These are phyloP conservation scores for Heliconius himera DNA, from an alignment of 1,140 invertebrate species.

Conservation along the genomic window DNA sequence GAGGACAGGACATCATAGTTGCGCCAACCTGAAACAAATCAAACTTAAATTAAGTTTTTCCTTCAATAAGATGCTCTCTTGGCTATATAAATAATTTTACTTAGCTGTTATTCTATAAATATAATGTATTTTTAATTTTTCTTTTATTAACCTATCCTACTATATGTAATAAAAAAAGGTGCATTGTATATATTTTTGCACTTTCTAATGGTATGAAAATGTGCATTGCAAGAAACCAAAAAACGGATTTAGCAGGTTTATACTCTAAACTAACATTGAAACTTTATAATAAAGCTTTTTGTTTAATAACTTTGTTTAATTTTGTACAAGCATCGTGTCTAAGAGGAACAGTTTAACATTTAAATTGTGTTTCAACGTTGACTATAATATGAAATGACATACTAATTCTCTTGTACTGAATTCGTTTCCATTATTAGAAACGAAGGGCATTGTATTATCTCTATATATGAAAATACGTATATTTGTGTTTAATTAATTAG, in stretches of 20 bases:
- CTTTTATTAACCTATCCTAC: too few species aligned
- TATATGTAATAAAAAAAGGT: too few species aligned
- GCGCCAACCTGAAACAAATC: slow-evolving; percentile 78
- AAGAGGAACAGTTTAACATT: too few species aligned
- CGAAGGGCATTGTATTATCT: too few species aligned
- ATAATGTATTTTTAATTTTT: neutral
- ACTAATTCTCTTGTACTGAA: neutral
- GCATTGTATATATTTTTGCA: too few species aligned
- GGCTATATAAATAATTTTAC: neutral
- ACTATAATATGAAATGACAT: neutral
- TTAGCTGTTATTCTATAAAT: neutral
- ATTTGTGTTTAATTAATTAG: neutral
- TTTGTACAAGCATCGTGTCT: neutral
- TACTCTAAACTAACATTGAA: too few species aligned
- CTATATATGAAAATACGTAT: neutral
- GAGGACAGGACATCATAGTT: slow-evolving; percentile 85
- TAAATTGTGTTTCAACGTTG: neutral
- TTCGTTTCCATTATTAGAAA: neutral
- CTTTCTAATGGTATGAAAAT: too few species aligned
- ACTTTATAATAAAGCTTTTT: neutral
- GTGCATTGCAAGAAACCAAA: too few species aligned
- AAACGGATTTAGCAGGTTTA: too few species aligned
- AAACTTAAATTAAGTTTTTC: neutral
- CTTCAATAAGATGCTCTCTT: neutral
- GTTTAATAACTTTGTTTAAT: neutral